Base-by-base conservation (phyloP, 1,140 invertebrate species). In the Zaprionus lachaisei region DNA sequence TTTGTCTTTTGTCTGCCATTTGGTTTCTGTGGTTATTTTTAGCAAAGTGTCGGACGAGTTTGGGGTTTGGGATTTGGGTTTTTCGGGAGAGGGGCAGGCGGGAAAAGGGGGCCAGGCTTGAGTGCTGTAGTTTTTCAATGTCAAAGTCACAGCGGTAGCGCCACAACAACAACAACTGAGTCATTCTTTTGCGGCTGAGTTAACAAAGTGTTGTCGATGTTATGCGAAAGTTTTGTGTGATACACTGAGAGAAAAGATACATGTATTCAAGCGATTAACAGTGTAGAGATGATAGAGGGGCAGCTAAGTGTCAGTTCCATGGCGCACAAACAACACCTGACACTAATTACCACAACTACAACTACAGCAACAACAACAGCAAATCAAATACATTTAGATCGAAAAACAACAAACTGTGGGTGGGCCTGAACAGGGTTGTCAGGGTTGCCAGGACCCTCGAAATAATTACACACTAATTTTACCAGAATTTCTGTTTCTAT, bases 91-190 rank as follows among this genome's bases (percentile, higher is more conserved):
- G 28, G 61, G 26, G 49, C n/a, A 7, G 5, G 2, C 5, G 2
- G 15, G 28, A 9, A 31, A 31, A 9, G 28, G 28, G 15, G 12
- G 37, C 37, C 15, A 47, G 41, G 44, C 17, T 31, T 44, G 55
- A 38, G 12, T 54, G 65, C 65, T 80, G 58, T 89, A 83, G 77
- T 80, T 83, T 89, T 89, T 87, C 84, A 87, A 87, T 87, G 83
- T 89, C 83, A 87, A 83, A 83, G 83, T 83, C 81, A 78, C 79
- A 73, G 57, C 37, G 54, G 57, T 12, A 31, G 31, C 28, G 4
- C 9, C 38, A 68, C 44, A 68, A 24, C 28, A 49, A 54, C 54
- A 15, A 26, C 58, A 63, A 69, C 72, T 80, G 79, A 86, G 79
- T 81, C 83, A 85, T 85, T 81, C 34, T 65, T 71, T 66, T 61